phyloP scores from a whole-genome alignment of 2,888 invertebrate species.

The Cryptus viduatorius region DNA sequence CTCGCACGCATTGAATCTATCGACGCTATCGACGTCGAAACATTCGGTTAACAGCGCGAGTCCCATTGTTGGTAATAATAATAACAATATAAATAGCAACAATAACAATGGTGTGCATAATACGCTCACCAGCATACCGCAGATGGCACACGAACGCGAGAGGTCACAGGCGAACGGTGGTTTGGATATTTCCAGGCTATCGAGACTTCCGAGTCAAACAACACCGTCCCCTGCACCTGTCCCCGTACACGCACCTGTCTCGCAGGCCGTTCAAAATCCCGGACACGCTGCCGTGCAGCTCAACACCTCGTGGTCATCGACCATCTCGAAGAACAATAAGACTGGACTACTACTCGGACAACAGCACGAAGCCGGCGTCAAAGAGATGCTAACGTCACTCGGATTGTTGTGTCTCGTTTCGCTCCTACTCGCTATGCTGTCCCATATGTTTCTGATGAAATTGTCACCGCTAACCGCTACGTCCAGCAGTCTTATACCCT shows the following conservation, averaged over 20 bases:
- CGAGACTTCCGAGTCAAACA: slow-evolving; percentile 79
- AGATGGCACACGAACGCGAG: slow-evolving; percentile 74
- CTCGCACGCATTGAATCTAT: slow-evolving; percentile 81
- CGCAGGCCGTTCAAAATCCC: slow-evolving; percentile 79
- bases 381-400: slow-evolving; percentile 94
- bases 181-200: slow-evolving; percentile 87
- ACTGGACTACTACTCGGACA: slow-evolving; percentile 73
- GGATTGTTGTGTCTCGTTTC: slow-evolving; percentile 95
- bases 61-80: slow-evolving; percentile 82
- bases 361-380: slow-evolving; percentile 87
- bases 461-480: slow-evolving; percentile 90
- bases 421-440: slow-evolving; percentile 92
- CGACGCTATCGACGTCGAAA: slow-evolving; percentile 82
- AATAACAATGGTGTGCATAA: slow-evolving; percentile 74
- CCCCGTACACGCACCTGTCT: slow-evolving; percentile 80
- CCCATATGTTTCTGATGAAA: slow-evolving; percentile 93
- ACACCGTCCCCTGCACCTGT: slow-evolving; percentile 82
- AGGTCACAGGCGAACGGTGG: slow-evolving; percentile 86
- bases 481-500: slow-evolving; percentile 86
- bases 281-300: slow-evolving; percentile 76
- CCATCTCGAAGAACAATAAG: slow-evolving; percentile 77
- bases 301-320: slow-evolving; percentile 78
- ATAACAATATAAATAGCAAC: slow-evolving; percentile 69
- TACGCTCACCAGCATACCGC: slow-evolving; percentile 75
- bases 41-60: slow-evolving; percentile 84